phyloP scores from a whole-genome alignment of 2,797 vertebrate species.

The Coracias cyanogaster region DNA sequence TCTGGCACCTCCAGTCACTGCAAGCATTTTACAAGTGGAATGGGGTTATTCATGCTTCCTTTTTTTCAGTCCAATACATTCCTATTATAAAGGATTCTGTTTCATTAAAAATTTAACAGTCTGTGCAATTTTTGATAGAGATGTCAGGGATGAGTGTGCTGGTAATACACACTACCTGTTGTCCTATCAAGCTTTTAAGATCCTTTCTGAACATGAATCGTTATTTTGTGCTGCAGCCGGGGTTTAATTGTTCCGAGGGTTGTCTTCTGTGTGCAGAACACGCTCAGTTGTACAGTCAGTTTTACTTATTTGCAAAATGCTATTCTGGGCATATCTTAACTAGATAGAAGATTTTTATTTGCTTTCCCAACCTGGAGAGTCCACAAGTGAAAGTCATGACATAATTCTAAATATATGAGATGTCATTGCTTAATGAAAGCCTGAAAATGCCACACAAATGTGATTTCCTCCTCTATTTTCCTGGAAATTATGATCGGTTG shows the following conservation, averaged over 20 bases:
- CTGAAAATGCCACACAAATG: constrained; percentile 67
- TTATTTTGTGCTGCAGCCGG: background rate
- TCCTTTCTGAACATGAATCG: background rate
- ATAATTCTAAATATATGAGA: constrained; percentile 73
- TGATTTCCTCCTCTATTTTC: constrained; percentile 54
- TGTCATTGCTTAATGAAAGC: constrained; percentile 75
- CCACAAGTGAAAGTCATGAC: constrained; percentile 47
- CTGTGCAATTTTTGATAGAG: background rate
- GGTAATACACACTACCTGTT: background rate
- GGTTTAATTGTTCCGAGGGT: background rate
- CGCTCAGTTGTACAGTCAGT: background rate
- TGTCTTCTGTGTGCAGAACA: background rate
- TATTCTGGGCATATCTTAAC: constrained; percentile 52
- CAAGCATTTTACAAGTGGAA: background rate
- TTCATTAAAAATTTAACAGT: background rate
- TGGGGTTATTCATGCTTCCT: background rate
- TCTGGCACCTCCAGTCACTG: background rate
- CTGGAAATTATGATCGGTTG: constrained; percentile 42
- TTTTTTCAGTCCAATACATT: rapidly evolving
- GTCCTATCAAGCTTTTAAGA: background rate
- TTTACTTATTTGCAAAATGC: constrained; percentile 50
- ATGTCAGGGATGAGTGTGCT: background rate
- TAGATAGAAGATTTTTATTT: constrained; percentile 48
- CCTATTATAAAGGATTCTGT: background rate
- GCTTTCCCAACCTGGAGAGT: constrained; percentile 47